These are phyloP conservation scores for Myioborus miniatus DNA, from an alignment of 2,797 vertebrate genomes.

Conservation along the genomic window DNA sequence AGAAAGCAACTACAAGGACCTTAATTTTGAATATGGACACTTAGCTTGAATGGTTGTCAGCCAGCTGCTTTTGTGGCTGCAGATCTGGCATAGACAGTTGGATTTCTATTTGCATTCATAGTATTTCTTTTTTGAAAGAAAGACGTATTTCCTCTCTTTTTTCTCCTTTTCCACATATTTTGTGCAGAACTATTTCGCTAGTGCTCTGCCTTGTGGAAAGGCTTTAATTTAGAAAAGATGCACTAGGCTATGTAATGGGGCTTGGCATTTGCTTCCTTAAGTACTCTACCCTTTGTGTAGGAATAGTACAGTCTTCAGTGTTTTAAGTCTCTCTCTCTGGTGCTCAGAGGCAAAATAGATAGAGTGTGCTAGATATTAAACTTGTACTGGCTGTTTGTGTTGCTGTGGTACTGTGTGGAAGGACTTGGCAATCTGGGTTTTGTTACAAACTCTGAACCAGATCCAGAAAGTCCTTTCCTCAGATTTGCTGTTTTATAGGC, in stretches of 20 bases:
- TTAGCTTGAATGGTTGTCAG: neutral
- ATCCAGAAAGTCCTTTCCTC: neutral
- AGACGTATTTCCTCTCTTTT: neutral
- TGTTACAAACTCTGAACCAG: conserved; percentile 1
- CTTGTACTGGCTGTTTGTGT: neutral
- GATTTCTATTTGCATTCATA: neutral
- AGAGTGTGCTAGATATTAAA: neutral
- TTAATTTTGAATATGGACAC: neutral
- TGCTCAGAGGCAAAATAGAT: conserved; percentile 3
- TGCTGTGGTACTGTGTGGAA: neutral
- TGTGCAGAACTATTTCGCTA: neutral
- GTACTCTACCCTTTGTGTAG: neutral
- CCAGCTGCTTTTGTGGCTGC: neutral
- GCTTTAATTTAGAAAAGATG: conserved; percentile 14
- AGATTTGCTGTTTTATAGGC: conserved; percentile 34
- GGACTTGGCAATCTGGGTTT: neutral
- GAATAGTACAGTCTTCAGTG: neutral
- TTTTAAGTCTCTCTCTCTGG: neutral
- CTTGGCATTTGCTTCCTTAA: neutral
- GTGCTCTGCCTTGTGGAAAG: neutral
- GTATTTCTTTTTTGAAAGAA: neutral
- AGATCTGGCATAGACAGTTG: neutral
- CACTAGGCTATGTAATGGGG: neutral
- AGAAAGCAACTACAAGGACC: neutral
- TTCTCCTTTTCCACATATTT: neutral